Conservation (phyloP, 2,888 invertebrate genomes). For the Lithosia quadra region DNA sequence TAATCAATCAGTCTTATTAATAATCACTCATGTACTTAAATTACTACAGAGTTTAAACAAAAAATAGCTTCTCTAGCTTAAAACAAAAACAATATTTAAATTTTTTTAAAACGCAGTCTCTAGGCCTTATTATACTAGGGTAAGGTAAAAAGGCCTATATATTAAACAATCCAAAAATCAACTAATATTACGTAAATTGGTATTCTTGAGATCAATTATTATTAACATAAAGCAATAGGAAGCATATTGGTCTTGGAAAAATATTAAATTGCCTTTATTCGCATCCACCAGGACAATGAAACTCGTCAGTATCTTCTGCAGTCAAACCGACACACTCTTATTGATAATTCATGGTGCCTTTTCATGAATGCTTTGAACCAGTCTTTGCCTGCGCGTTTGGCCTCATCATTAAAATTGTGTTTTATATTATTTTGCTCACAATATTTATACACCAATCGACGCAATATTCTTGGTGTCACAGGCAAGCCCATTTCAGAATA, state of each 20-base stretch:
- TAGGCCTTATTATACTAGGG: slow-evolving; percentile 32
- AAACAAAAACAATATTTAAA: slow-evolving; percentile 25
- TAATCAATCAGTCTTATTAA: slow-evolving; percentile 31
- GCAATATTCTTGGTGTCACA: slow-evolving; percentile 36
- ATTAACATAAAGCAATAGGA: slow-evolving; percentile 15
- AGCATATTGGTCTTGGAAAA: too few relatives aligned
- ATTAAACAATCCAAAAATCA: slow-evolving; percentile 27
- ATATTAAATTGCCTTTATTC: too few relatives aligned
- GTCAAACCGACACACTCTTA: too few relatives aligned
- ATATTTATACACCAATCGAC: slow-evolving; percentile 39
- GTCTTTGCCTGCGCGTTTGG: slow-evolving; percentile 40
- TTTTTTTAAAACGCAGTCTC: slow-evolving; percentile 22
- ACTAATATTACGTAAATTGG: slow-evolving; percentile 16
- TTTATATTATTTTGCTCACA: slow-evolving; percentile 45
- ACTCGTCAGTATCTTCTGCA: too few relatives aligned
- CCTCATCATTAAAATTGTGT: slow-evolving; percentile 36
- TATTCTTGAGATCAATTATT: slow-evolving; percentile 26
- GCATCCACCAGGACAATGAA: too few relatives aligned
- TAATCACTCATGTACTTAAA: slow-evolving; percentile 22
- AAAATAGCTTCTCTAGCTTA: too few relatives aligned
- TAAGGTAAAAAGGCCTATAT: slow-evolving; percentile 28
- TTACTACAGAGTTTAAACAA: slow-evolving; percentile 22
- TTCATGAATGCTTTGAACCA: slow-evolving; percentile 49
- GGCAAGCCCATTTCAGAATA: slow-evolving; percentile 34
- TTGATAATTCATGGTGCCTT: slow-evolving; percentile 14